Conservation (phyloP, 2,797 vertebrate species). For the Eulemur coronatus region DNA sequence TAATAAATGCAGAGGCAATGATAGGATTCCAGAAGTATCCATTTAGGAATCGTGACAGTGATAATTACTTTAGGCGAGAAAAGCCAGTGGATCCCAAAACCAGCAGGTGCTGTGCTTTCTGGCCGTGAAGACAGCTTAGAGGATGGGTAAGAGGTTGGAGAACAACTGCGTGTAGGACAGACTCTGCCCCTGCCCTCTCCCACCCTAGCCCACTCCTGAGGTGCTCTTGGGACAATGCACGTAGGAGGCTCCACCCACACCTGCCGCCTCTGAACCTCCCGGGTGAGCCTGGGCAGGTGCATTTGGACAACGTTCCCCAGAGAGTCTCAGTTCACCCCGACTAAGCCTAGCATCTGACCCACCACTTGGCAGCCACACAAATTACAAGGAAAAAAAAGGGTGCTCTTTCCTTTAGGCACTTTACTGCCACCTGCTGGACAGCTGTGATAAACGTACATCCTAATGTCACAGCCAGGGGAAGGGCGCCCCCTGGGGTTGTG, state of each 20-base stretch:
- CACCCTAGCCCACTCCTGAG: neutral
- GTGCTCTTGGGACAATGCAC: neutral
- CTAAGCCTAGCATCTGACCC: accelerated
- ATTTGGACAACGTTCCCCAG: neutral
- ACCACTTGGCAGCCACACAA: neutral
- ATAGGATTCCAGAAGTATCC: neutral
- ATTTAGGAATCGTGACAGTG: neutral
- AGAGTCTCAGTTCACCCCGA: neutral
- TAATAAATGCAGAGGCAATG: neutral
- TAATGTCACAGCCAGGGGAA: accelerated
- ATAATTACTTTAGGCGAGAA: neutral
- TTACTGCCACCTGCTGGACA: slow-evolving; percentile 62
- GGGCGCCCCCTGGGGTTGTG: neutral
- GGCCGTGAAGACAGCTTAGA: neutral
- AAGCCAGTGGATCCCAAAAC: neutral
- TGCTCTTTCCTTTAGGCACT: neutral
- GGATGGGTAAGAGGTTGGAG: neutral
- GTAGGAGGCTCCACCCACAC: neutral
- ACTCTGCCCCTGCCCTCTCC: accelerated
- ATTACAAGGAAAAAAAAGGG: neutral
- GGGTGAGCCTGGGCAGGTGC: accelerated
- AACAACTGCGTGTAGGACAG: accelerated
- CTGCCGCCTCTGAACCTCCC: neutral
- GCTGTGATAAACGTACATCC: neutral
- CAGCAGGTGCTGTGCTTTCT: neutral